Percentiles rank a stretch among this genome's conserved stretches.
These are phyloP conservation scores for Sarcophaga variegata DNA, from an alignment of 2,888 invertebrate genomes.

Conservation along the genomic window DNA sequence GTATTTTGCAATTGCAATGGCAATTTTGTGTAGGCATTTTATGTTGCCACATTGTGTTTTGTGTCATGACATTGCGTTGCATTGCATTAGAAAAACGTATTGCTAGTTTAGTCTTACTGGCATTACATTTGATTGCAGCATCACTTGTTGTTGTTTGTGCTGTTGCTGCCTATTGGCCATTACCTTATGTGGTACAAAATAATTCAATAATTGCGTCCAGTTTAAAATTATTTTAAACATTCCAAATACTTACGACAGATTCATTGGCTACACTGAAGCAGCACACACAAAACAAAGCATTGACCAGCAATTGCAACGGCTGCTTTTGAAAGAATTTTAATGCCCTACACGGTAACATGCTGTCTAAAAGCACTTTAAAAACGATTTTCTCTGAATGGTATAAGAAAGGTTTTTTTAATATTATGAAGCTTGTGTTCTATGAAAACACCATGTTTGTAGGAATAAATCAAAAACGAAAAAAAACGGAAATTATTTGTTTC, in stretches of 20 bases:
- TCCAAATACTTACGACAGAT: not conserved
- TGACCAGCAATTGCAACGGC: not conserved
- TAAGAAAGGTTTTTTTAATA: not conserved
- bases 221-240: conserved; percentile 53
- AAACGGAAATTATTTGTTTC: too few relatives aligned
- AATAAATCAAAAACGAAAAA: too few relatives aligned
- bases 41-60: conserved; percentile 16
- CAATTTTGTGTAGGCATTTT: not conserved
- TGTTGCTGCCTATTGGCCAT: conserved; percentile 17
- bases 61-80: conserved; percentile 29
- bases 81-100: not conserved
- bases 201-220: conserved; percentile 57
- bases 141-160: conserved; percentile 23
- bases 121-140: conserved; percentile 23
- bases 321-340: too few relatives aligned
- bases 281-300: not conserved
- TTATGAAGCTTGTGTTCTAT: not conserved
- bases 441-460: not conserved
- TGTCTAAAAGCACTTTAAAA: not conserved
- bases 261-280: too few relatives aligned
- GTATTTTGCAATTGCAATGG: not conserved
- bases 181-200: conserved; percentile 55
- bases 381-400: too few relatives aligned
- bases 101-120: not conserved
- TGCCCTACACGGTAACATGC: not conserved